phyloP scores from a whole-genome alignment of 2,113 vertebrate genomes.

The Pithys albifrons region DNA sequence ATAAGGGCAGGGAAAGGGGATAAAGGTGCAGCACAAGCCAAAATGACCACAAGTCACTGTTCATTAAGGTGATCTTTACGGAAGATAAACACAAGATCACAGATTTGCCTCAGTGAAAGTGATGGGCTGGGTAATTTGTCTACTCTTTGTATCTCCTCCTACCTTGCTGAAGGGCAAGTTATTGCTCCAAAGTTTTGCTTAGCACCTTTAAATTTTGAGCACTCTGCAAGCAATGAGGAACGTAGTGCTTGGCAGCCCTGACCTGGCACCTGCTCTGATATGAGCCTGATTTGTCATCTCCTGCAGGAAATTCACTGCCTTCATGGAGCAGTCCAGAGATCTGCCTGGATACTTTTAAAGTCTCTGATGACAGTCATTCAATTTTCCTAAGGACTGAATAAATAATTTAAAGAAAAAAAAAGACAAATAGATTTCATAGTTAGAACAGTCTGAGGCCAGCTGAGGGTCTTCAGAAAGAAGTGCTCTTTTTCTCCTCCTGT shows the following conservation, averaged over 20 bases:
- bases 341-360: slow-evolving; percentile 45
- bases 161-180: background rate
- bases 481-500: background rate
- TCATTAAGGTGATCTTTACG: background rate
- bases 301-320: background rate
- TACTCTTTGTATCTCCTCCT: background rate
- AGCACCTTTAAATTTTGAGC: background rate
- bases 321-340: background rate
- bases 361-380: background rate
- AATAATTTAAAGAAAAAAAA: background rate
- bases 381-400: background rate
- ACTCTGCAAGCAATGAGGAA: background rate
- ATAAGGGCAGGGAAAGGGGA: background rate
- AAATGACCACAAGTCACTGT: background rate
- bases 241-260: background rate
- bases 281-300: background rate
- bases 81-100: background rate
- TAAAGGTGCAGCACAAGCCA: background rate
- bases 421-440: background rate
- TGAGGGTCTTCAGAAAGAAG: background rate
- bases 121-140: background rate
- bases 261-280: background rate
- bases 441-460: background rate
- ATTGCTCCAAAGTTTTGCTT: background rate
- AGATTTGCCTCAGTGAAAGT: background rate